phyloP scores from a whole-genome alignment of 92 coral and sea anemone genomes.

The Phenganax stokvisi region DNA sequence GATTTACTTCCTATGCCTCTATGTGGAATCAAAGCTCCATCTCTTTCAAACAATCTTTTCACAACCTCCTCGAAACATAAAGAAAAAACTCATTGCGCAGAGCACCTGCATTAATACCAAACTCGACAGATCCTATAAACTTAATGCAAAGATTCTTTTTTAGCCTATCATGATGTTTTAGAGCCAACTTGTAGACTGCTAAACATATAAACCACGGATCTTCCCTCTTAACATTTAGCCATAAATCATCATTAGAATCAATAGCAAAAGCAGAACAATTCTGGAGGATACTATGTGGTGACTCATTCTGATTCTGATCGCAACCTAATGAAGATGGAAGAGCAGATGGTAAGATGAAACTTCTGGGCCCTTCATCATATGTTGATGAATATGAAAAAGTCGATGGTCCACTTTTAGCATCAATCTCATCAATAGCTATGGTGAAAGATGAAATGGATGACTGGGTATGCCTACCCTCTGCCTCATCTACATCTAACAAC shows the following conservation, averaged over 20 bases:
- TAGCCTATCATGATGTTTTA: background rate
- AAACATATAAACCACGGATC: constrained; percentile 4
- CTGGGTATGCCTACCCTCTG: background rate
- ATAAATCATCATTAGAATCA: background rate
- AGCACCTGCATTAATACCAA: background rate
- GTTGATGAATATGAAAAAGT: no score
- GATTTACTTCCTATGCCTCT: constrained; percentile 4
- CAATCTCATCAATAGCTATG: no score
- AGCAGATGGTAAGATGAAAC: background rate
- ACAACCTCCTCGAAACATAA: constrained; percentile 5
- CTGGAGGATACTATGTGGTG: background rate
- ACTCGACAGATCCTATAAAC: background rate
- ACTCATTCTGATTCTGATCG: background rate
- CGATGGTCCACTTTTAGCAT: no score
- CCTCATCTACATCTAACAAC: background rate
- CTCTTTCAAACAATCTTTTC: constrained; percentile 14
- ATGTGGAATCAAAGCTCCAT: background rate
- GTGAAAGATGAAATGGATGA: no score
- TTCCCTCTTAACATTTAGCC: constrained; percentile 2
- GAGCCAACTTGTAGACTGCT: background rate
- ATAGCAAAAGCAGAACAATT: background rate
- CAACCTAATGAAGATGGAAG: background rate
- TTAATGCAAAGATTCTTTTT: constrained; percentile 5
- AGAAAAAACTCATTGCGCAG: constrained; percentile 3
- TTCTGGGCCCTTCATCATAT: no score